Evolutionary conservation across 2,888 invertebrate species (phyloP).

Genomic region (Phrixothrix hirtus): DNA sequence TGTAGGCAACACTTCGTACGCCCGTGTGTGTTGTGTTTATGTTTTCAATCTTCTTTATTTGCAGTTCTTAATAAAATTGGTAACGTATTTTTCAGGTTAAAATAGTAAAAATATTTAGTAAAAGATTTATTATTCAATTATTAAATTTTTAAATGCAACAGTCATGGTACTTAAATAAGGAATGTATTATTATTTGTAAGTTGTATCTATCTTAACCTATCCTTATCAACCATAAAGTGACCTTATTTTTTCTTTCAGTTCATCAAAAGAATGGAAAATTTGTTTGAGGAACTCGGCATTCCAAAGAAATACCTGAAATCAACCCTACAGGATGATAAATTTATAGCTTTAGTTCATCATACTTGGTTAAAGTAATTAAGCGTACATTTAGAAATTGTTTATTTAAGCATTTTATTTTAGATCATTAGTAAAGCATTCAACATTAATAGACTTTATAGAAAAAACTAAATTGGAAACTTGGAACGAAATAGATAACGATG

Average conservation of each 20-base stretch:
- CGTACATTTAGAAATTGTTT: slow-evolving; percentile 38
- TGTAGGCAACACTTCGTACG: no score
- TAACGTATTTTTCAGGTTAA: no score
- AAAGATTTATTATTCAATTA: no score
- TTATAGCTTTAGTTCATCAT: slow-evolving; percentile 67
- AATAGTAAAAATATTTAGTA: no score
- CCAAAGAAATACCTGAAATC: slow-evolving; percentile 68
- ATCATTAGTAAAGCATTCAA: slow-evolving; percentile 56
- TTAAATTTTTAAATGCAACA: no score
- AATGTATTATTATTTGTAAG: no score
- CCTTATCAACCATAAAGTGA: no score
- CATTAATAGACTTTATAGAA: slow-evolving; percentile 55
- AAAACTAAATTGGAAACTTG: slow-evolving; percentile 55
- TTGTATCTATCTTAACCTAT: no score
- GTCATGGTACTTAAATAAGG: no score
- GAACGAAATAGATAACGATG: slow-evolving; percentile 62
- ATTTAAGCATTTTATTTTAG: slow-evolving; percentile 47
- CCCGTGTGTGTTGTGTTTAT: no score
- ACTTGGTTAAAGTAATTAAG: slow-evolving; percentile 68
- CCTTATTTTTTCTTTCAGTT: slow-evolving; percentile 1
- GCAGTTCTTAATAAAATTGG: no score
- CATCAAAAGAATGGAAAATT: slow-evolving; percentile 63
- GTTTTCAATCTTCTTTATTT: no score
- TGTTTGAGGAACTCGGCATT: slow-evolving; percentile 73
- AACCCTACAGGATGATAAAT: slow-evolving; percentile 63